phyloP scores from a whole-genome alignment of 2,797 vertebrate species.

The Phalanger gymnotis region DNA sequence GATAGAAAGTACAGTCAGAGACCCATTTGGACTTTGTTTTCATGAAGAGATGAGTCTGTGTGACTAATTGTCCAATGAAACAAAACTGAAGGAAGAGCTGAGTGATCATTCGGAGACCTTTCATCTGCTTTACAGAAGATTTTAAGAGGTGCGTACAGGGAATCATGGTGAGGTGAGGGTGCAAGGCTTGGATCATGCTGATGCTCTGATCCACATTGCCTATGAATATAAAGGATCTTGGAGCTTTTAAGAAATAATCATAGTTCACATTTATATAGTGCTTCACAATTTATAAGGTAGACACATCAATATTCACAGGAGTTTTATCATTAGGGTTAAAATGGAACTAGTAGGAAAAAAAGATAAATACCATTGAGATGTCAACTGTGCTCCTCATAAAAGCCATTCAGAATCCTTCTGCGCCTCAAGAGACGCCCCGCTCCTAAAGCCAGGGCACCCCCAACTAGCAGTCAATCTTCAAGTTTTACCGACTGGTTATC shows the following conservation, averaged over 20 bases:
- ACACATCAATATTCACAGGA: not conserved
- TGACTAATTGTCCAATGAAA: slow-evolving; percentile 41
- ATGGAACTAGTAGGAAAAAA: not conserved
- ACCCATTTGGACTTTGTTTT: slow-evolving; percentile 14
- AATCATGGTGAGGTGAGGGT: not conserved
- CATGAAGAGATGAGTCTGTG: slow-evolving; percentile 11
- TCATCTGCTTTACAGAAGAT: slow-evolving; percentile 33
- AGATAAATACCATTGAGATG: not conserved
- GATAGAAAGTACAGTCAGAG: not conserved
- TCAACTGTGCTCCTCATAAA: not conserved
- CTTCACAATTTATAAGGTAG: not conserved
- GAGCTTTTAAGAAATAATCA: not conserved
- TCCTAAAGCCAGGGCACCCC: not conserved
- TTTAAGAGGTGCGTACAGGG: slow-evolving; percentile 9
- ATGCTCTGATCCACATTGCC: not conserved
- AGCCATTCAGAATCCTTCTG: not conserved
- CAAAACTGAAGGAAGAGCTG: not conserved
- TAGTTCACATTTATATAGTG: not conserved
- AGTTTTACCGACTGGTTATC: not conserved
- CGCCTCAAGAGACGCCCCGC: not conserved
- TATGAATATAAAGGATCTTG: slow-evolving; percentile 21
- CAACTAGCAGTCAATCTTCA: not conserved
- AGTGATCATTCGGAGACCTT: slow-evolving; percentile 29
- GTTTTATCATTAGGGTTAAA: slow-evolving; percentile 19
- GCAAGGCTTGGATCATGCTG: not conserved